Percentiles rank a stretch among this genome's conserved stretches.
phyloP scores from a whole-genome alignment of 2,113 vertebrate species.

The human (Homo sapiens) region GRCh38 chr4:181303501-181304000 shows the following conservation, averaged over 20 bases:
- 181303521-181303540: neutral
- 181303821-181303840: neutral
- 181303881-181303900: neutral
- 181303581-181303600: constrained; percentile 54
- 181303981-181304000: neutral
- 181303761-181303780: neutral
- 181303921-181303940: neutral
- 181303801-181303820: neutral
- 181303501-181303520: neutral
- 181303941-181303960: neutral
- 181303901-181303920: neutral
- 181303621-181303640: constrained; percentile 55
- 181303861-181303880: neutral
- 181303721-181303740: constrained; percentile 36
- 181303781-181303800: neutral
- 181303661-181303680: constrained; percentile 56
- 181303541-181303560: constrained; percentile 25
- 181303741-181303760: constrained; percentile 42
- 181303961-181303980: neutral
- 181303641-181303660: constrained; percentile 54
- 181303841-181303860: constrained; percentile 23
- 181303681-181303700: constrained; percentile 57
- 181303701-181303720: constrained; percentile 17
- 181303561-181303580: constrained; percentile 54
- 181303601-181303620: constrained; percentile 26